Conservation (phyloP, 2,113 vertebrate species). For the Campylorhamphus procurvoides region DNA sequence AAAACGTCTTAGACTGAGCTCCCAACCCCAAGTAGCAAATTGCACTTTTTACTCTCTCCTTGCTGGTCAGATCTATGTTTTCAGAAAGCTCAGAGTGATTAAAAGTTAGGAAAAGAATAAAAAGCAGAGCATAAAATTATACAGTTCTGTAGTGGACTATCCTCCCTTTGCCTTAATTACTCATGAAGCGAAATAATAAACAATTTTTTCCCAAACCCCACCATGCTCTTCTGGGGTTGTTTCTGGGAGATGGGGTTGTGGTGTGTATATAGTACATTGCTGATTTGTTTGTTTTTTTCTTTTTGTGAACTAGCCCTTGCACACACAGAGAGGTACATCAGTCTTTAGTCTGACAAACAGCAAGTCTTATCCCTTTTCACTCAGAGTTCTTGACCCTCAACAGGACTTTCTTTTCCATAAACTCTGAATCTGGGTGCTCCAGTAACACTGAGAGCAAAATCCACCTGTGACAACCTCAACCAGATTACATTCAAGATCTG, state of each 20-base stretch:
- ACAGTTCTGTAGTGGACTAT: not conserved
- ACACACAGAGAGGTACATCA: not conserved
- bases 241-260: not conserved
- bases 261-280: not conserved
- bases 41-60: not conserved
- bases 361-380: not conserved
- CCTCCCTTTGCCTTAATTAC: not conserved
- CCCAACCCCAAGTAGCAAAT: not conserved
- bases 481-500: not conserved
- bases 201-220: not conserved
- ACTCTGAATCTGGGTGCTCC: not conserved
- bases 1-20: rapidly evolving
- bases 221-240: not conserved
- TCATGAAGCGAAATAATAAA: not conserved
- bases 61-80: not conserved
- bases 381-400: not conserved
- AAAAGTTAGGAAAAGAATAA: not conserved
- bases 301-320: not conserved
- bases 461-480: not conserved
- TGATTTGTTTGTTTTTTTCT: not conserved
- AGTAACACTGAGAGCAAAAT: not conserved
- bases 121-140: not conserved
- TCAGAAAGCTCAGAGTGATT: not conserved
- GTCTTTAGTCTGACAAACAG: not conserved
- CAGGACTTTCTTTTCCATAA: not conserved